Evolutionary conservation across 2,888 invertebrate genomes (phyloP), one percentile per base, ranked within the genome.

Genomic region (Pristionchus exspectatus): DNA sequence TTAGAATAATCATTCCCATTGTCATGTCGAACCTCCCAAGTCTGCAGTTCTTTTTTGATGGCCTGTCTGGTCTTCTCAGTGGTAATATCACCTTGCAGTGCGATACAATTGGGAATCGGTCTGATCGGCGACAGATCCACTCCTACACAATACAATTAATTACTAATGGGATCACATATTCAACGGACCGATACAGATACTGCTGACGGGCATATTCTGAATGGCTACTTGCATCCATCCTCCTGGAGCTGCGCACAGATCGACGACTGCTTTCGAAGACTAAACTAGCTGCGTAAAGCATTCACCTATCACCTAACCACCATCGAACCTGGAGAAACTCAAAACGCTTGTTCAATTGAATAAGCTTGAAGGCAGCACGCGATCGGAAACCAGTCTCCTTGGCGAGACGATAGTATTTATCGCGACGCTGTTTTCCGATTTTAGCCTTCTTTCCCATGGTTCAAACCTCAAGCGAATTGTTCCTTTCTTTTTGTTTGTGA

Each of bases 371-470:
- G n/a, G 99, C 98, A 94, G 99, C 98, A 96, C 99, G 97, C 92
- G 99, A 98, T 93, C 99, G 97, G 95, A 97, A 99, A 98, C 98
- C 99, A 94, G 98, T 98, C 96, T 99, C 99, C 96, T 99, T 99
- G 18, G 99, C 99, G 94, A 99, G 96, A 95, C 98, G 97, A 96
- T 99, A 99, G 96, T 97, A 99, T 96, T 98, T 99, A 97, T 99
- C 99, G 96, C 97, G 97, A 85, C 99, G 97, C 95, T 98, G 97
- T 96, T 99, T 99, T 96, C 99, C 99, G 95, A 97, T 96, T 97
- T 99, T 99, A 21, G 97, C 96, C 96, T 99, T 99, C 95, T 98
- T 98, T 88, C 98, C 98, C 98, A 98, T 98, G 89, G 44, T 66
- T 89, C 9, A 88, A 44, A n/a, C 74, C 88, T 74, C n/a, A 50